Evolutionary conservation across 2,888 invertebrate genomes (phyloP).

Genomic region (Eulithis prunata): DNA sequence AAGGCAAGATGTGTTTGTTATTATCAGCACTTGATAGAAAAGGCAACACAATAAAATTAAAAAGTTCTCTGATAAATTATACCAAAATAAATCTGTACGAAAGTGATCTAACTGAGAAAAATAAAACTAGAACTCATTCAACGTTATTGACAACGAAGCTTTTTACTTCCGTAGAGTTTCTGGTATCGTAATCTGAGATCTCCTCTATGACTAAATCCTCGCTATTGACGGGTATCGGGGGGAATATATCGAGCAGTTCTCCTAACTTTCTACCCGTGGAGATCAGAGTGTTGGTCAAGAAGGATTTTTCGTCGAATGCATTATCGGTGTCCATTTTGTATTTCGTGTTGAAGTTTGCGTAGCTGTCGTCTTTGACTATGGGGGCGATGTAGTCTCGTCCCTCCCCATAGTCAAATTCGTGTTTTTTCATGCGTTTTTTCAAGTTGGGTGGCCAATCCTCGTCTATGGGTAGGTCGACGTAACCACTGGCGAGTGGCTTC

Average conservation of each 20-base stretch:
- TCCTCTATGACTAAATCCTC: slow-evolving; percentile 74
- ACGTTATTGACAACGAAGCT: slow-evolving; percentile 69
- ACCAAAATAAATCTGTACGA: slow-evolving; percentile 27
- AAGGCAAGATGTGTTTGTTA: slow-evolving; percentile 1
- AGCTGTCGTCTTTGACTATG: slow-evolving; percentile 73
- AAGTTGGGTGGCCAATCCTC: slow-evolving; percentile 85
- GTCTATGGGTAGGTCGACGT: slow-evolving; percentile 84
- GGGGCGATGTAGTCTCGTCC: slow-evolving; percentile 72
- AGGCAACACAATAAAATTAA: slow-evolving; percentile 15
- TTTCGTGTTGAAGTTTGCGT: slow-evolving; percentile 62
- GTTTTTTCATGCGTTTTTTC: slow-evolving; percentile 77
- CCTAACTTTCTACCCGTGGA: slow-evolving; percentile 73
- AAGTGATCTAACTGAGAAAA: slow-evolving; percentile 28
- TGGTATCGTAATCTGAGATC: slow-evolving; percentile 69
- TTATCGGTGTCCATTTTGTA: slow-evolving; percentile 54
- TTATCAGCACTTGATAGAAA: slow-evolving; percentile 15
- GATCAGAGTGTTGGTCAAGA: slow-evolving; percentile 66
- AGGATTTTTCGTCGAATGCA: slow-evolving; percentile 49
- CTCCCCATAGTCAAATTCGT: slow-evolving; percentile 73
- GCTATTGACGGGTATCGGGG: slow-evolving; percentile 71
- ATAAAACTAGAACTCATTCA: slow-evolving; percentile 56
- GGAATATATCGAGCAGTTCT: slow-evolving; percentile 67
- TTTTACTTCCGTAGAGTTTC: slow-evolving; percentile 70
- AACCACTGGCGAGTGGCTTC: slow-evolving; percentile 67
- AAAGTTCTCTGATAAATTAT: slow-evolving; percentile 23